These are phyloP conservation scores for Hyalella azteca DNA, from an alignment of 2,888 invertebrate species.

Conservation along the genomic window DNA sequence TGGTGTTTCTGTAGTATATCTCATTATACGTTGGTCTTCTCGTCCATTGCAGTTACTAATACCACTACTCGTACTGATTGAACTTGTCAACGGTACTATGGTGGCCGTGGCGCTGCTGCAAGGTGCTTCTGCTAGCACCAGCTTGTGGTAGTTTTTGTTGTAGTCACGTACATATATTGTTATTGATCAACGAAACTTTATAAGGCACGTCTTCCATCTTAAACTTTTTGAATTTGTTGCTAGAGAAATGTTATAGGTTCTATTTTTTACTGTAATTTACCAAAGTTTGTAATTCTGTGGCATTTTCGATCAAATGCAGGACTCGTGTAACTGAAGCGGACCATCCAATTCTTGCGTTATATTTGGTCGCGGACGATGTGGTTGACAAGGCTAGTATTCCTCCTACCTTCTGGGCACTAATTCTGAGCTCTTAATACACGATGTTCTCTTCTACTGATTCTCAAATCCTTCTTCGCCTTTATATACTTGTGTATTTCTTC, in stretches of 20 bases:
- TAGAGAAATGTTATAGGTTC: constrained; percentile 24
- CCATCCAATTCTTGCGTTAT: constrained; percentile 1
- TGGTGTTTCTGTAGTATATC: background rate
- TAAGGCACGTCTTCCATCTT: constrained; percentile 34
- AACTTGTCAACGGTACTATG: too few relatives aligned
- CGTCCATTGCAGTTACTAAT: constrained; percentile 4
- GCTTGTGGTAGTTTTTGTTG: constrained; percentile 6
- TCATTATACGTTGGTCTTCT: background rate
- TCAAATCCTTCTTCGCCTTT: too few relatives aligned
- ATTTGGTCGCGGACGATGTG: background rate
- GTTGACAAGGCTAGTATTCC: constrained; percentile 1
- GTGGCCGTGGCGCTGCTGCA: too few relatives aligned
- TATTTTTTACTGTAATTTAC: constrained; percentile 24
- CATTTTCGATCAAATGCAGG: constrained; percentile 25
- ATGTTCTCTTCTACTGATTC: constrained; percentile 6
- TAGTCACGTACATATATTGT: background rate
- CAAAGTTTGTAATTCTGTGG: constrained; percentile 5
- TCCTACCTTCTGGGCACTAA: too few relatives aligned
- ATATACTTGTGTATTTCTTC: too few relatives aligned
- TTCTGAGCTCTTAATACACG: too few relatives aligned
- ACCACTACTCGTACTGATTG: too few relatives aligned
- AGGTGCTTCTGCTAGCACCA: too few relatives aligned
- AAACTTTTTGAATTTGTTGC: constrained; percentile 25
- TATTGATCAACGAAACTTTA: constrained; percentile 33
- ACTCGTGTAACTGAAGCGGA: constrained; percentile 22